Evolutionary conservation across 2,888 invertebrate species (phyloP), one percentile per base, ranked within the genome.

Genomic region (Drosophila ezoana): DNA sequence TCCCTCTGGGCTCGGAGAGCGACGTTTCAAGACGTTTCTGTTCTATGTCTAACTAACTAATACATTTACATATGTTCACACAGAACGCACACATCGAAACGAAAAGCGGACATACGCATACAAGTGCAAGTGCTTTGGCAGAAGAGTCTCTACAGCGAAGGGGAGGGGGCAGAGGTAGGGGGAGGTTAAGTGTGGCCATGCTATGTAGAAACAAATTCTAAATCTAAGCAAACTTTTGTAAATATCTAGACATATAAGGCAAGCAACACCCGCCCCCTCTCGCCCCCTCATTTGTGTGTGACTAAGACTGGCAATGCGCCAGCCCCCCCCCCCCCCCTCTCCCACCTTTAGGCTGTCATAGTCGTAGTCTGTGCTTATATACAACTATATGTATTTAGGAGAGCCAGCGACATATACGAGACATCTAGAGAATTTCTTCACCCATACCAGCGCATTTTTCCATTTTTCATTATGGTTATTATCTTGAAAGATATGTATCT

Each of bases 401-500:
- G 53, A 65, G 62, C 37, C 62, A 62, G 59, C 62, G 60, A 72
- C 62, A 67, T 67, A 63, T 65, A 61, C 54, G 67, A 52, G 69
- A 79, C 70, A 84, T 83, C 87, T 87, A 89, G 78, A 87, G 85
- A 76, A 90, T 88, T 88, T 90, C 87, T 83, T 84, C 81, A 89
- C 84, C 73, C 84, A 81, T 82, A 85, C 80, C 44, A 56, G 60
- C 64, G 72, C 77, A 78, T 79, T 81, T 88, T 83, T 89, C 87
- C 90, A 90, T 90, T 86, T 86, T 86, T 90, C 90, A 90, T 90
- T 90, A 90, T 91, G 90, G 90, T 90, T 90, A 90, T 90, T 91
- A 90, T 88, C 90, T 89, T 74, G 80, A 78, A 77, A 91, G 91
- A 90, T 90, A 91, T 89, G 89, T 87, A 90, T 90, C 90, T 90